Conservation (phyloP, 2,888 invertebrate genomes). For the Oxytorus armatus region DNA sequence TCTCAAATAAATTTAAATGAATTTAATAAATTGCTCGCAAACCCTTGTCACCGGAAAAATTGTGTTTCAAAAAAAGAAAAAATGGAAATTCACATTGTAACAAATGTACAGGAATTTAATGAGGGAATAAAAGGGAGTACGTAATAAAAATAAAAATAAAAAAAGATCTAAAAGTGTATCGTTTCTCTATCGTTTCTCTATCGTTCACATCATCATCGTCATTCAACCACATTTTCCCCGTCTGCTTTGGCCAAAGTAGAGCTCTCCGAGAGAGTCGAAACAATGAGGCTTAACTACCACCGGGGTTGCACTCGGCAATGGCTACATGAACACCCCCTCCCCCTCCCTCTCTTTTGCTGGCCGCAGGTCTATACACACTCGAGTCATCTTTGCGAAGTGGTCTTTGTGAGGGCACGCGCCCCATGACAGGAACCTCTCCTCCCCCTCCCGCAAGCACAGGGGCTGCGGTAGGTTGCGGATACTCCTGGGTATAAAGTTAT, state of each 20-base stretch:
- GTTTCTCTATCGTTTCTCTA: slow-evolving; percentile 14
- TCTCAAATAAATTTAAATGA: too few species aligned
- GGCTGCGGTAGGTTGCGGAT: slow-evolving; percentile 78
- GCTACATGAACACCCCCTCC: slow-evolving; percentile 38
- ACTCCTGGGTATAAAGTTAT: slow-evolving; percentile 21
- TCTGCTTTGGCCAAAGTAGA: slow-evolving; percentile 33
- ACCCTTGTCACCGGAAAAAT: too few species aligned
- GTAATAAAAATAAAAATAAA: too few species aligned
- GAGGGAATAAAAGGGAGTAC: neutral
- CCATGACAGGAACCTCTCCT: slow-evolving; percentile 73
- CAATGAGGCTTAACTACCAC: slow-evolving; percentile 80
- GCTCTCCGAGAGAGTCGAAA: slow-evolving; percentile 75
- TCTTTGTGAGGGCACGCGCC: slow-evolving; percentile 83
- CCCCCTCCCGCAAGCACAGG: slow-evolving; percentile 58
- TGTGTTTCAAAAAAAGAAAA: too few species aligned
- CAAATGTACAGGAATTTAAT: slow-evolving; percentile 18
- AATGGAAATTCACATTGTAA: neutral
- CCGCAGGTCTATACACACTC: slow-evolving; percentile 73
- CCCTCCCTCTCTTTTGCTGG: slow-evolving; percentile 1
- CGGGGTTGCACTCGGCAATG: slow-evolving; percentile 51
- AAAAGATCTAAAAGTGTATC: slow-evolving; percentile 13
- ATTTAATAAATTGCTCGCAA: too few species aligned
- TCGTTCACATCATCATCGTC: slow-evolving; percentile 48
- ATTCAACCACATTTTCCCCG: slow-evolving; percentile 41
- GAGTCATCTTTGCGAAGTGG: slow-evolving; percentile 81